Conservation (phyloP, 2,888 invertebrate species). For the Chrysomela aeneicollis region DNA sequence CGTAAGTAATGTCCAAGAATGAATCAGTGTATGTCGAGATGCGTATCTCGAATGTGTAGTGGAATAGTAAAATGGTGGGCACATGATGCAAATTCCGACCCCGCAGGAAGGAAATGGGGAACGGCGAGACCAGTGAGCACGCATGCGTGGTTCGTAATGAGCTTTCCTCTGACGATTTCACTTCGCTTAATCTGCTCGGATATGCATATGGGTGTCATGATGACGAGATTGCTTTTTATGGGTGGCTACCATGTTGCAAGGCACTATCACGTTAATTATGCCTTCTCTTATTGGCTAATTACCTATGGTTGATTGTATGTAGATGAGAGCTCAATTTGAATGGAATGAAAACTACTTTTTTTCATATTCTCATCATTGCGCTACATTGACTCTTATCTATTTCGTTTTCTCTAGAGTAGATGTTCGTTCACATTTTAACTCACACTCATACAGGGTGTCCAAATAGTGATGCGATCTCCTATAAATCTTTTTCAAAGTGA, state of each 20-base stretch:
- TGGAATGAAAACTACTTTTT: neutral
- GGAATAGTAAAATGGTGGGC: constrained; percentile 55
- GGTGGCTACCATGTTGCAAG: neutral
- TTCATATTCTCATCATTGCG: neutral
- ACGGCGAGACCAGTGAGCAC: constrained; percentile 55
- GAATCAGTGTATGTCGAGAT: constrained; percentile 50
- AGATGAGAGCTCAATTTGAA: neutral
- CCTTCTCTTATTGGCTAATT: constrained; percentile 3
- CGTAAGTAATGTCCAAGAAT: constrained; percentile 49
- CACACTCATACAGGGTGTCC: too few relatives aligned
- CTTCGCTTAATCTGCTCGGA: constrained; percentile 8
- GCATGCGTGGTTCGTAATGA: constrained; percentile 53
- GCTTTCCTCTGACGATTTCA: constrained; percentile 31
- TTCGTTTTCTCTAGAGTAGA: neutral
- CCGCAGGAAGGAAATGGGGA: constrained; percentile 59
- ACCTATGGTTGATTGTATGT: constrained; percentile 1
- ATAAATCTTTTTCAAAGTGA: too few relatives aligned
- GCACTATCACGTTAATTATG: neutral
- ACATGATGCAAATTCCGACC: constrained; percentile 50
- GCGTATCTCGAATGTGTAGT: constrained; percentile 43
- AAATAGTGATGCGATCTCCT: too few relatives aligned
- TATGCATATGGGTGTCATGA: constrained; percentile 9
- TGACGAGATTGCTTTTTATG: constrained; percentile 21
- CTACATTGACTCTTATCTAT: neutral
- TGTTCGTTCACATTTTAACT: too few relatives aligned